phyloP scores from a whole-genome alignment of 2,888 invertebrate genomes.

The Tuta absoluta region DNA sequence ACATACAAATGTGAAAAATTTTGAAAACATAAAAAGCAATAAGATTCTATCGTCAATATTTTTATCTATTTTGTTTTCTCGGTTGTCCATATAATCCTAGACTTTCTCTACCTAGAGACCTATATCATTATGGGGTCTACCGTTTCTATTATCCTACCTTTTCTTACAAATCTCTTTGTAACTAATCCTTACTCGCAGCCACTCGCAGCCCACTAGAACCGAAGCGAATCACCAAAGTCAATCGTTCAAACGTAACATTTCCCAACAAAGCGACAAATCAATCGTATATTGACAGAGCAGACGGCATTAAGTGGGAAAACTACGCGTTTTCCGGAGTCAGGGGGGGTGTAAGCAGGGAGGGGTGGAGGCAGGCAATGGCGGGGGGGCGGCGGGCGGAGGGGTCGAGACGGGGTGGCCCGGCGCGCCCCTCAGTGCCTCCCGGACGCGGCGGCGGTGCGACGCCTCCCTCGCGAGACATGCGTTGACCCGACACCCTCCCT shows the following conservation, averaged over 20 bases:
- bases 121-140: background rate
- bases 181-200: background rate
- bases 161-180: background rate
- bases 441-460: conserved; percentile 78
- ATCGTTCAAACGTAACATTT: conserved; percentile 11
- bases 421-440: conserved; percentile 70
- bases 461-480: conserved; percentile 76
- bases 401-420: conserved; percentile 44
- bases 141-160: background rate
- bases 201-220: conserved; percentile 19
- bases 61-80: too few relatives aligned
- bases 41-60: too few relatives aligned
- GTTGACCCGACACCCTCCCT: conserved; percentile 53
- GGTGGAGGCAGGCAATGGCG: conserved; percentile 45
- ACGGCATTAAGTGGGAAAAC: conserved; percentile 66
- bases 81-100: too few relatives aligned
- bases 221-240: conserved; percentile 2
- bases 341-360: conserved; percentile 45
- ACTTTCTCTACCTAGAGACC: too few relatives aligned
- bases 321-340: conserved; percentile 67
- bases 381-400: conserved; percentile 40
- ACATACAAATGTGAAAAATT: too few relatives aligned
- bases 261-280: conserved; percentile 43
- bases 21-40: too few relatives aligned
- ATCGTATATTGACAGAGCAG: conserved; percentile 57